Evolutionary conservation across 2,113 vertebrate species (phyloP).

Genomic region (Mastomys coucha): DNA sequence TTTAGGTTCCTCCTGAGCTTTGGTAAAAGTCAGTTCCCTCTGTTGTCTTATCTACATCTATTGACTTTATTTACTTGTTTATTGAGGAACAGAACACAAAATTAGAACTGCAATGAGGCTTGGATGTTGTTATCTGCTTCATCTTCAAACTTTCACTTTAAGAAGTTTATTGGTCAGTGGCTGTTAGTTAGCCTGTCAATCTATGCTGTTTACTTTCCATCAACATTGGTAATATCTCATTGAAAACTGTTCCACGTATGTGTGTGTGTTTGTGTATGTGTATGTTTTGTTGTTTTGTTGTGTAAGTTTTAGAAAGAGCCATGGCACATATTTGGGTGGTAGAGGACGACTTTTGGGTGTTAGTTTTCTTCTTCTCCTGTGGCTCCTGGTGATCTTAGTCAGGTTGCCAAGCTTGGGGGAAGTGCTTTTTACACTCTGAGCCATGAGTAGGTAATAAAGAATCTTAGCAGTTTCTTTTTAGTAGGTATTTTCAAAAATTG

Average conservation of each 20-base stretch:
- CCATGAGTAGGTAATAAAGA: background rate
- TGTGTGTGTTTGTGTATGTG: background rate
- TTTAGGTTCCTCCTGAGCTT: background rate
- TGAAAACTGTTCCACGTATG: background rate
- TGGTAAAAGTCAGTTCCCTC: background rate
- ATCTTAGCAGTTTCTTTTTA: background rate
- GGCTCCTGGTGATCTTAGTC: background rate
- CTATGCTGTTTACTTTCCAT: background rate
- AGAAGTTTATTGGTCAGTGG: background rate
- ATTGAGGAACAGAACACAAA: background rate
- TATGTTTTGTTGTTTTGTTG: background rate
- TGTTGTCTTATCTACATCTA: background rate
- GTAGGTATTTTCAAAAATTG: conserved; percentile 18
- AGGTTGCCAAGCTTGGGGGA: background rate
- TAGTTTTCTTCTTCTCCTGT: background rate
- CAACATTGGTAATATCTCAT: background rate
- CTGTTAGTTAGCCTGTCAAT: background rate
- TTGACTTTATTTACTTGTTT: background rate
- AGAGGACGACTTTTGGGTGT: background rate
- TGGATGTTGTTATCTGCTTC: background rate
- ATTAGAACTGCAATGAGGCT: background rate
- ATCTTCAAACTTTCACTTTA: conserved; percentile 5
- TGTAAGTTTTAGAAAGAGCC: background rate
- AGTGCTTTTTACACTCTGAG: background rate
- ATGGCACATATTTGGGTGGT: too few species aligned